These are phyloP conservation scores for Morpho deidamia DNA, from an alignment of 2,888 invertebrate genomes.

Conservation along the genomic window DNA sequence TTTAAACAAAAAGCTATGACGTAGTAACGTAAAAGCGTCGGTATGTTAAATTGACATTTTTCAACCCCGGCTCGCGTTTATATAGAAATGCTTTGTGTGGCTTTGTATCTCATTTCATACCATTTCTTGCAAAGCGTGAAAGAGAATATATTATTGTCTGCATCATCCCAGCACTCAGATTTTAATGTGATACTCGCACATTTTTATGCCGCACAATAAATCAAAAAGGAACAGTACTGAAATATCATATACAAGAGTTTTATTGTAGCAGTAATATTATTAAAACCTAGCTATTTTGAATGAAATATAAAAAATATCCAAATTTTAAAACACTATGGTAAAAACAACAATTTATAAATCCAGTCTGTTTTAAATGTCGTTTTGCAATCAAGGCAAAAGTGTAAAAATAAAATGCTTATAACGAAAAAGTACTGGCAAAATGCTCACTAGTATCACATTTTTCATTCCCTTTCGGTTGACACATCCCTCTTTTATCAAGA, in stretches of 20 bases:
- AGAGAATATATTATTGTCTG: slow-evolving; percentile 7
- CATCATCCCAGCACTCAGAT: too few relatives aligned
- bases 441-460: slow-evolving; percentile 86
- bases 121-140: slow-evolving; percentile 23
- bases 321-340: too few relatives aligned
- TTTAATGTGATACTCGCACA: neutral
- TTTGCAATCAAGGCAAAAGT: too few relatives aligned
- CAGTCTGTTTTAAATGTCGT: too few relatives aligned
- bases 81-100: slow-evolving; percentile 30
- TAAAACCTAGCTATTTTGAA: too few relatives aligned
- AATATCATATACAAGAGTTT: too few relatives aligned
- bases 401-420: too few relatives aligned
- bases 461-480: slow-evolving; percentile 85
- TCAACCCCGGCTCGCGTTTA: slow-evolving; percentile 27
- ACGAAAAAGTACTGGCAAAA: slow-evolving; percentile 19
- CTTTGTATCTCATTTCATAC: slow-evolving; percentile 28
- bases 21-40: slow-evolving; percentile 27
- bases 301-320: too few relatives aligned
- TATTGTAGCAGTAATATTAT: too few relatives aligned
- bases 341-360: too few relatives aligned
- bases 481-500: slow-evolving; percentile 84
- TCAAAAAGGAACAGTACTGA: neutral
- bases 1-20: slow-evolving; percentile 31
- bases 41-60: slow-evolving; percentile 34
- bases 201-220: neutral